Percentiles rank a stretch among this genome's conserved stretches.
Evolutionary conservation across 2,113 vertebrate species (phyloP).

Genomic region (Elaphurus davidianus): DNA sequence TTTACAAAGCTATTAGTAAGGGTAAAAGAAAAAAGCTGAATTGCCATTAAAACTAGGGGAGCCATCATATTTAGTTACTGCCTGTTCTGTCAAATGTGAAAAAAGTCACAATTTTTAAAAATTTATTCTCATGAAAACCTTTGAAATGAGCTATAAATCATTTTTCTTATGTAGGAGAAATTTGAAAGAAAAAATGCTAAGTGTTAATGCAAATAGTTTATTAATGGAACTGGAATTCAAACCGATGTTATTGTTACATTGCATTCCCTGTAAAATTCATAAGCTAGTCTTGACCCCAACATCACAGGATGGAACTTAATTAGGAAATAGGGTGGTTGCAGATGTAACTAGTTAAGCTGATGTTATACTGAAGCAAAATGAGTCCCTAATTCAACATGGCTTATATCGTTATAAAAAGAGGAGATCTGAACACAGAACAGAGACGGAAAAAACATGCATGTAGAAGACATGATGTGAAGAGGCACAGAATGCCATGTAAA

Average conservation of each 20-base stretch:
- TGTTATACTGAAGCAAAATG: not conserved
- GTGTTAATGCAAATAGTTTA: not conserved
- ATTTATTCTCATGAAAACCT: not conserved
- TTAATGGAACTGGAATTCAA: not conserved
- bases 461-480: not conserved
- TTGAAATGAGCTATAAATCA: not conserved
- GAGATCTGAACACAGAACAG: not conserved
- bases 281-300: not conserved
- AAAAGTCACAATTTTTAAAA: not conserved
- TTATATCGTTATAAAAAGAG: not conserved
- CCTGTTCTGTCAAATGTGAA: not conserved
- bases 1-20: not conserved
- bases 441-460: not conserved
- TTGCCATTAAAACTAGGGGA: not conserved
- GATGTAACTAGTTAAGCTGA: not conserved
- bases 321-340: not conserved
- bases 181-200: not conserved
- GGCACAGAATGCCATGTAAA: not conserved
- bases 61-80: not conserved
- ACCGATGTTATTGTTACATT: not conserved
- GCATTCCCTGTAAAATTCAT: not conserved
- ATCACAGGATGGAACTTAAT: not conserved
- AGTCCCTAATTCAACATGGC: not conserved
- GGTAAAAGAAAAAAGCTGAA: not conserved
- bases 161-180: not conserved